A percentile compares a stretch with the other conserved stretches of the same genome.
phyloP scores from a whole-genome alignment of 2,113 vertebrate genomes.

The Rattus rattus region DNA sequence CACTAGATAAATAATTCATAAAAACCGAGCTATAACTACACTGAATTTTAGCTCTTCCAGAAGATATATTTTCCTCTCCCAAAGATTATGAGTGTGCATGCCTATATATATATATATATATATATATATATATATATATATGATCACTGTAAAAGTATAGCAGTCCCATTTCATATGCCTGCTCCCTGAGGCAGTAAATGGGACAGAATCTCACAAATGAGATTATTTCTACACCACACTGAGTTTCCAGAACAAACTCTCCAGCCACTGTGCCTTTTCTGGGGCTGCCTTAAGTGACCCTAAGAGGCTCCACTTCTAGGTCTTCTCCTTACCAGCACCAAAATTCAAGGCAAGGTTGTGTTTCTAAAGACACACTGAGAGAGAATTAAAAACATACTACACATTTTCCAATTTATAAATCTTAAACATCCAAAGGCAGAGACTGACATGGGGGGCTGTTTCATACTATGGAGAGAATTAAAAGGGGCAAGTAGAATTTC shows the following conservation, averaged over 20 bases:
- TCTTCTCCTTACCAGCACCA: neutral
- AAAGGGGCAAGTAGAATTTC: neutral
- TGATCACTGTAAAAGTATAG: neutral
- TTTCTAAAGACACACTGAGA: neutral
- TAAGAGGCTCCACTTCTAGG: neutral
- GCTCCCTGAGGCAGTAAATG: neutral
- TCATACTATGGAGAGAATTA: neutral
- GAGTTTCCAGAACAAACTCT: neutral
- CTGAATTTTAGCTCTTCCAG: constrained; percentile 8
- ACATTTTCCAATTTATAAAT: constrained; percentile 32
- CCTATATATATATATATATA: too few relatives aligned
- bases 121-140: too few relatives aligned
- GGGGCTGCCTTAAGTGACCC: neutral
- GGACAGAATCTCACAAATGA: neutral
- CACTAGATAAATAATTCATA: constrained; percentile 18
- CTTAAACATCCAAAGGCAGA: neutral
- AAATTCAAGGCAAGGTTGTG: neutral
- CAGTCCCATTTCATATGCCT: constrained; percentile 2
- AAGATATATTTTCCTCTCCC: constrained; percentile 1
- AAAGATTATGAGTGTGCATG: neutral
- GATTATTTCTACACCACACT: neutral
- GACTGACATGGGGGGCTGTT: neutral
- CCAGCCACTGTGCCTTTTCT: neutral
- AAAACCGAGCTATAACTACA: neutral
- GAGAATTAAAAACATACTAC: neutral